Conservation (phyloP, 2,113 vertebrate genomes). For the Cheilinus undulatus region DNA sequence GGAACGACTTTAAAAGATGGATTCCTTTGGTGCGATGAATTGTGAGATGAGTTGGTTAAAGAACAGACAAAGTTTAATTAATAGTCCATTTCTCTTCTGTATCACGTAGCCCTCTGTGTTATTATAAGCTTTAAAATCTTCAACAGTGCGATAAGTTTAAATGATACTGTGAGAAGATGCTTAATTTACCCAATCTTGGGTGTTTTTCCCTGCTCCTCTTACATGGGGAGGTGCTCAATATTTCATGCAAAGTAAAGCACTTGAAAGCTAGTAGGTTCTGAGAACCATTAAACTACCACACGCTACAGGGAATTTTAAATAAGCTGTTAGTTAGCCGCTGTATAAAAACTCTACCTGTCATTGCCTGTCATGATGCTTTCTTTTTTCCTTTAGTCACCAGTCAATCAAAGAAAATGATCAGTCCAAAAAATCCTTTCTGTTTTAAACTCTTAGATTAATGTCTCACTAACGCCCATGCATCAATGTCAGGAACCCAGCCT, state of each 20-base stretch:
- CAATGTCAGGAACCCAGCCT: not conserved
- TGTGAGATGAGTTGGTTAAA: constrained; percentile 9
- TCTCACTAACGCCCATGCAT: not conserved
- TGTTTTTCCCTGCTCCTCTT: not conserved
- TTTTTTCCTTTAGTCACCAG: not conserved
- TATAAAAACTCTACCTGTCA: not conserved
- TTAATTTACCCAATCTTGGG: not conserved
- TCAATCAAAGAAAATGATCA: not conserved
- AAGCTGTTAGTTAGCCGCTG: not conserved
- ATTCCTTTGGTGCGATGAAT: constrained; percentile 14
- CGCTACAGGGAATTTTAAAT: not conserved
- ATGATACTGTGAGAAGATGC: not conserved
- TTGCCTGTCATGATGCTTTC: not conserved
- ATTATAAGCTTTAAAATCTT: not conserved
- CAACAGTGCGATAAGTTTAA: not conserved
- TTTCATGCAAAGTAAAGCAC: not conserved
- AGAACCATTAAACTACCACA: not conserved
- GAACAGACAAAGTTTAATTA: not conserved
- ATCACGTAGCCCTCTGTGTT: not conserved
- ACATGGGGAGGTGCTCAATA: not conserved
- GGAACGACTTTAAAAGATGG: constrained; percentile 16
- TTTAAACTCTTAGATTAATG: not conserved
- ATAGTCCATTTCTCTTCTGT: not conserved
- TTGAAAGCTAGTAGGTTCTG: not conserved
- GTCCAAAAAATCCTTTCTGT: not conserved